Evolutionary conservation across 2,113 vertebrate species (phyloP).

Genomic region (Zosterops japonicus): DNA sequence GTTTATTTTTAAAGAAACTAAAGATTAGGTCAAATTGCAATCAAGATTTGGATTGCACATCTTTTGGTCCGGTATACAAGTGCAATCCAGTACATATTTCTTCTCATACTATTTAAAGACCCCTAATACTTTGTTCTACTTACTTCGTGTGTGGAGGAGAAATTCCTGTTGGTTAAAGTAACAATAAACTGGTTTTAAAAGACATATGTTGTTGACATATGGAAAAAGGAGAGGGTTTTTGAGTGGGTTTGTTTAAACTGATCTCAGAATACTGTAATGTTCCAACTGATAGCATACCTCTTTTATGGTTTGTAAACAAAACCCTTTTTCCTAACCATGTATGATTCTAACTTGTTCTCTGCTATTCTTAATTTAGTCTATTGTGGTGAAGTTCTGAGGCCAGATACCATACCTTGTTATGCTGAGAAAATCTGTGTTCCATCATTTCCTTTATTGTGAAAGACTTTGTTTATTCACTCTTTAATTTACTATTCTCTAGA

Average conservation of each 20-base stretch:
- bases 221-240: background rate
- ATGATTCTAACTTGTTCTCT: slow-evolving; percentile 52
- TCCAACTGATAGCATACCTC: slow-evolving; percentile 33
- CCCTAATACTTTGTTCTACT: background rate
- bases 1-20: background rate
- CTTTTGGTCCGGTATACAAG: background rate
- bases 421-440: slow-evolving; percentile 25
- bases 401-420: slow-evolving; percentile 36
- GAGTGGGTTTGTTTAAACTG: slow-evolving; percentile 20
- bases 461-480: slow-evolving; percentile 50
- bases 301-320: slow-evolving; percentile 43
- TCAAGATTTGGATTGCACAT: background rate
- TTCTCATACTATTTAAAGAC: background rate
- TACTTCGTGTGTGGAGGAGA: background rate
- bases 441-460: slow-evolving; percentile 46
- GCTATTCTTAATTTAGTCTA: slow-evolving; percentile 51
- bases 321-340: slow-evolving; percentile 18
- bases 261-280: background rate
- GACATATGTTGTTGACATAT: background rate
- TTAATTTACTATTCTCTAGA: slow-evolving; percentile 47
- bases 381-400: slow-evolving; percentile 19
- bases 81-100: background rate
- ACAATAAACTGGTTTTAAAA: slow-evolving; percentile 32
- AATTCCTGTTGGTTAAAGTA: slow-evolving; percentile 39
- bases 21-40: background rate